Evolutionary conservation across 2,888 invertebrate genomes (phyloP).

Genomic region (Dendrolimus houi): DNA sequence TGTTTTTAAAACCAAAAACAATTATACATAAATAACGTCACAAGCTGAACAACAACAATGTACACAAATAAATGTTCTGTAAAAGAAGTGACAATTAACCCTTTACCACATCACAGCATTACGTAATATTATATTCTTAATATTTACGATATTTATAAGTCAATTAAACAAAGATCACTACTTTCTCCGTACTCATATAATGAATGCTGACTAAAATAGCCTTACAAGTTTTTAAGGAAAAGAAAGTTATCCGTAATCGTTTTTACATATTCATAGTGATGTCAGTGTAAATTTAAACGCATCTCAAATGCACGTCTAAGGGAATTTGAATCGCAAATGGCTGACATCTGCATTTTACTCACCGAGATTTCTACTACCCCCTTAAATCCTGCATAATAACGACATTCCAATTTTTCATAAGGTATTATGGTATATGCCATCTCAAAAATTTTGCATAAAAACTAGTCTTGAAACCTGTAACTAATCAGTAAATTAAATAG

Average conservation of each 20-base stretch:
- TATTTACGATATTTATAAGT: too few species aligned
- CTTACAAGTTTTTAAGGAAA: background rate
- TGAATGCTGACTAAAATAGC: background rate
- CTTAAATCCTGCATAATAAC: conserved; percentile 29
- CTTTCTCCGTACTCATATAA: too few species aligned
- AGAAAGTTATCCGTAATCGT: conserved; percentile 65
- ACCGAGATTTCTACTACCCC: conserved; percentile 40
- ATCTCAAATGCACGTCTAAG: conserved; percentile 33
- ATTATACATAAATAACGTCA: too few species aligned
- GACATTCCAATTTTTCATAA: background rate
- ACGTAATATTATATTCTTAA: too few species aligned
- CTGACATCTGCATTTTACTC: conserved; percentile 63
- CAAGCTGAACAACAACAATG: too few species aligned
- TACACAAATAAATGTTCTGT: too few species aligned
- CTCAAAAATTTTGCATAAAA: background rate
- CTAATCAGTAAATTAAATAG: background rate
- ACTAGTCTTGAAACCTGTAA: background rate
- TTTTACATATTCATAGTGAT: conserved; percentile 70
- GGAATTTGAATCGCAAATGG: conserved; percentile 73
- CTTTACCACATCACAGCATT: too few species aligned
- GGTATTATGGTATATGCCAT: background rate
- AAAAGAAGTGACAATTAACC: too few species aligned
- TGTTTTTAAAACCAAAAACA: too few species aligned
- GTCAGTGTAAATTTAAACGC: conserved; percentile 65
- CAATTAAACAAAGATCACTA: too few species aligned